Conservation (phyloP, 2,797 vertebrate species). For the Gymnoscopelus braueri region DNA sequence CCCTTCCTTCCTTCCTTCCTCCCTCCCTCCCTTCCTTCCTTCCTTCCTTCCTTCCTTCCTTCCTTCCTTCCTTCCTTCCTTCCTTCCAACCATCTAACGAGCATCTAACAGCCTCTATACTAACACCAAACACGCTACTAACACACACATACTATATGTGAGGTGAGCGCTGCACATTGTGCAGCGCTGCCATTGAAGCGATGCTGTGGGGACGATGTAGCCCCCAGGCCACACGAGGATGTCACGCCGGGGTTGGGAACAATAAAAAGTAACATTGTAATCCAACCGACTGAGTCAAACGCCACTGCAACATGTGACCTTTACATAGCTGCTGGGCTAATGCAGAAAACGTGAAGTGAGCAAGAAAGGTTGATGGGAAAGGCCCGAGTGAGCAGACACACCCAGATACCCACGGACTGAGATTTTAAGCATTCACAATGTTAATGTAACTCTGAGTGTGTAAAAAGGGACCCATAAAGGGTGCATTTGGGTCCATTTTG, state of each 20-base stretch:
- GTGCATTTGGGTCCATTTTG: slow-evolving; percentile 12
- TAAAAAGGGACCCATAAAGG: background rate
- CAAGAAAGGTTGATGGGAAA: slow-evolving; percentile 27
- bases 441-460: too few relatives aligned
- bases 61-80: background rate
- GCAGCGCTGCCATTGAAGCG: slow-evolving; percentile 35
- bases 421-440: too few relatives aligned
- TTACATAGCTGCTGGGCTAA: slow-evolving; percentile 63
- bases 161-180: slow-evolving; percentile 42
- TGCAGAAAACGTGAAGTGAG: slow-evolving; percentile 54
- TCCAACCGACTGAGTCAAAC: slow-evolving; percentile 73
- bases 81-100: background rate
- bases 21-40: background rate
- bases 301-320: slow-evolving; percentile 64
- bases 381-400: slow-evolving; percentile 34
- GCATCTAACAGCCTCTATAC: too few relatives aligned
- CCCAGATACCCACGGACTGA: slow-evolving; percentile 23
- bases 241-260: slow-evolving; percentile 53
- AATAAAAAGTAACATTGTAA: slow-evolving; percentile 67
- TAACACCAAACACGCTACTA: too few relatives aligned
- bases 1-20: background rate
- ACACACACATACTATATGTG: slow-evolving; percentile 20
- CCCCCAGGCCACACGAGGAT: slow-evolving; percentile 45
- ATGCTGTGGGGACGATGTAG: slow-evolving; percentile 50
- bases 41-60: background rate